Conservation (phyloP, 2,888 invertebrate species). For the Nesidiocoris tenuis region DNA sequence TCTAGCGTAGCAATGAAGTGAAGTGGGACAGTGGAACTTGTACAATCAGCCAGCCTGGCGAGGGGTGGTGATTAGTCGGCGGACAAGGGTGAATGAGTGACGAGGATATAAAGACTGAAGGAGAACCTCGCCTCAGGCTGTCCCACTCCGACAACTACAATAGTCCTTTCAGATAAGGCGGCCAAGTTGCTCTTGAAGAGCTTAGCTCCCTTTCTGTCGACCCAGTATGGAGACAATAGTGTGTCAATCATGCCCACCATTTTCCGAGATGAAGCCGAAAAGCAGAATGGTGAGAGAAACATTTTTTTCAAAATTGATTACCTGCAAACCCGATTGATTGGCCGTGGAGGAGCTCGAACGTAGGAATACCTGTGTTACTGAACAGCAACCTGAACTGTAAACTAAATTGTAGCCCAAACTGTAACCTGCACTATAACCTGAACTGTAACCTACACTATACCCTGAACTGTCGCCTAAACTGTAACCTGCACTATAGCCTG, state of each 20-base stretch:
- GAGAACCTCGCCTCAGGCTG: not conserved
- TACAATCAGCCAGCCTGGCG: not conserved
- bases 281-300: too few species aligned
- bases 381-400: too few species aligned
- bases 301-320: too few species aligned
- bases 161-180: not conserved
- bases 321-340: too few species aligned
- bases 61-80: not conserved
- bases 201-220: not conserved
- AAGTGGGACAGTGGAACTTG: not conserved
- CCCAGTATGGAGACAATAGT: not conserved
- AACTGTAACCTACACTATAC: too few species aligned
- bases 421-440: too few species aligned
- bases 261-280: too few species aligned
- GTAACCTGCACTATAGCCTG: too few species aligned
- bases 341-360: too few species aligned
- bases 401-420: too few species aligned
- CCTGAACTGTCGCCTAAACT: too few species aligned
- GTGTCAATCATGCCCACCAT: not conserved
- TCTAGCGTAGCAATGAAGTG: not conserved
- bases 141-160: not conserved
- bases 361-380: too few species aligned
- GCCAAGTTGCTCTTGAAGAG: not conserved
- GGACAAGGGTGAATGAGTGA: not conserved
- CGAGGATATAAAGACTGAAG: not conserved